Evolutionary conservation across 2,888 invertebrate genomes (phyloP).

Genomic region (Diplolepis rosae): DNA sequence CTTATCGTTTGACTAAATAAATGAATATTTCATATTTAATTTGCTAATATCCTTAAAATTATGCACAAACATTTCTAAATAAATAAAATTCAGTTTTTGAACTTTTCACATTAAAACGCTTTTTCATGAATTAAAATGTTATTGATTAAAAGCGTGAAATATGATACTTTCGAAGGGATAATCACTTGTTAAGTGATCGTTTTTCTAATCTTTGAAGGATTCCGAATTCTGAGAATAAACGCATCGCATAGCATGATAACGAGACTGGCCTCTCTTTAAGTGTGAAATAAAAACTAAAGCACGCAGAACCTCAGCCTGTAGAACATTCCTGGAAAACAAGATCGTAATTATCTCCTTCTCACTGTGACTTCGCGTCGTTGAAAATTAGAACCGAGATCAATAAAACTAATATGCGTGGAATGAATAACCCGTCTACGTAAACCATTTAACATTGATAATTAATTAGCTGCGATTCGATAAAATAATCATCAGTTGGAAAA

Average conservation of each 20-base stretch:
- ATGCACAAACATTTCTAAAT: too few species aligned
- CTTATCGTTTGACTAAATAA: too few species aligned
- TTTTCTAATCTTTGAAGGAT: background rate
- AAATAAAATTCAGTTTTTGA: too few species aligned
- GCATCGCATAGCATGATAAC: background rate
- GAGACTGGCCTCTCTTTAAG: background rate
- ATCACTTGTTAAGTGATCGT: background rate
- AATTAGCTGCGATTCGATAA: background rate
- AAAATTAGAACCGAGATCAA: constrained; percentile 15
- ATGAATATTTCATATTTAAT: too few species aligned
- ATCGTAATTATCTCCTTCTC: constrained; percentile 3
- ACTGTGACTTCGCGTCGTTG: background rate
- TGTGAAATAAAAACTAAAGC: constrained; percentile 23
- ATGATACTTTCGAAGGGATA: too few species aligned
- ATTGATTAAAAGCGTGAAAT: too few species aligned
- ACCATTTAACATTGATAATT: background rate
- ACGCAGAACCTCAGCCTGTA: constrained; percentile 15
- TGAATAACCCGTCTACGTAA: background rate
- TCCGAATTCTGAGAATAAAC: background rate
- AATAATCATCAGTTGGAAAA: background rate
- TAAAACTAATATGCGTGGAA: constrained; percentile 6
- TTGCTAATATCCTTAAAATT: too few species aligned
- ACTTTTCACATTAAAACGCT: too few species aligned
- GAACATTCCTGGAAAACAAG: constrained; percentile 17
- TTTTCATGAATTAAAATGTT: too few species aligned